Base-by-base conservation (phyloP, 2,113 vertebrate species). In the Indicator indicator region DNA sequence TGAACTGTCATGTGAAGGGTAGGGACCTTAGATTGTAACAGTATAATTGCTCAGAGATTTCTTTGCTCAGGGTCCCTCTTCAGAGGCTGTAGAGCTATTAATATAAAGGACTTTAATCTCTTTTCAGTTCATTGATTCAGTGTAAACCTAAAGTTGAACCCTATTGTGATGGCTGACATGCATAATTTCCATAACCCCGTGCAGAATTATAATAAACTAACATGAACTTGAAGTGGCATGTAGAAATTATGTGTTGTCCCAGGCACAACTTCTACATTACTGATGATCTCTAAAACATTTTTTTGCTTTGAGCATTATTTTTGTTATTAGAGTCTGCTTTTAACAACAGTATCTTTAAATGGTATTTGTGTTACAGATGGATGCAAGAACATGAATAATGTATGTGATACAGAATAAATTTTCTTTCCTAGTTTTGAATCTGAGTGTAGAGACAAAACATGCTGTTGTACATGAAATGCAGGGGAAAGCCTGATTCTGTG, bases 1-100 rank as follows among this genome's bases (percentile, higher is more conserved):
- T 4, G 4, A 18, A 50, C 36, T 62, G 9, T 20, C 1, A 3
- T 12, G 4, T 88, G n/a, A 24, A 6, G 5, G 5, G 12, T 6
- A 1, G 3, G 11, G 12, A 79, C 10, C 16, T 79, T 14, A 23
- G 20, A 50, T 36, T 44, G 9, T 64, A 77, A 64, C 21, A 16
- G 10, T 40, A 52, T 40, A 52, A n/a, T 70, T 86, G 18, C 24
- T 33, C 32, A 67, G 26, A 5, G 11, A n/a, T 70, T 83, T 86
- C 17, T 77, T 65, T 65, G 9, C 36, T 86, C 7, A 4, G 11
- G 56, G 6, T 58, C 11, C 3, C 4, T 62, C 8, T 40, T 70
- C 21, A 18, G 12, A 78, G 26, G 24, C 9, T 62, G 40, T 42
- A 71, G 4, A 0, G 1, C 28, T 81, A 7, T 33, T 44, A 28